Evolutionary conservation across 2,113 vertebrate genomes (phyloP).

Genomic region (Onychostruthus taczanowskii): DNA sequence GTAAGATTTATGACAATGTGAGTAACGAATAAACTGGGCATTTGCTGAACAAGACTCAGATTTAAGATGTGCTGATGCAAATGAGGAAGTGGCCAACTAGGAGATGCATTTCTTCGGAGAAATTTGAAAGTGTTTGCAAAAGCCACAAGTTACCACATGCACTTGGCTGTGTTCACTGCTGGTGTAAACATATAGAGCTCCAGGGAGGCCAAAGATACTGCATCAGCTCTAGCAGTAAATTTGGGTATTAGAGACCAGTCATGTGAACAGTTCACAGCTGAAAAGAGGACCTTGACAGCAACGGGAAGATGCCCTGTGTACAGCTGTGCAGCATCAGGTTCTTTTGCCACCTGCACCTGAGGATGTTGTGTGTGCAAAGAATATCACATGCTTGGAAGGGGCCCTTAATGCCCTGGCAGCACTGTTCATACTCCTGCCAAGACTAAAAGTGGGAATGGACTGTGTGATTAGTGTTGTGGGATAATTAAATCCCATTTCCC

Average conservation of each 20-base stretch:
- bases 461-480: neutral
- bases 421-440: neutral
- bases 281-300: neutral
- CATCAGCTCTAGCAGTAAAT: neutral
- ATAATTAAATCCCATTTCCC: neutral
- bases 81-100: constrained; percentile 1
- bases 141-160: neutral
- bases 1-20: constrained; percentile 48
- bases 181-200: neutral
- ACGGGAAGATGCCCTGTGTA: neutral
- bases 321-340: neutral
- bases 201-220: neutral
- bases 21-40: constrained; percentile 55
- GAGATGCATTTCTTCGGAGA: neutral
- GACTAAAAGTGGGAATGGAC: neutral
- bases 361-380: neutral
- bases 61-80: constrained; percentile 38
- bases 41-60: constrained; percentile 22
- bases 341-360: neutral
- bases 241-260: neutral
- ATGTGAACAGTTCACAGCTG: neutral
- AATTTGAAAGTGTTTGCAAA: neutral
- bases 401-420: neutral
- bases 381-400: neutral
- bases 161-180: neutral